Conservation (phyloP, 2,888 invertebrate species). For the Gasteruption jaculator region DNA sequence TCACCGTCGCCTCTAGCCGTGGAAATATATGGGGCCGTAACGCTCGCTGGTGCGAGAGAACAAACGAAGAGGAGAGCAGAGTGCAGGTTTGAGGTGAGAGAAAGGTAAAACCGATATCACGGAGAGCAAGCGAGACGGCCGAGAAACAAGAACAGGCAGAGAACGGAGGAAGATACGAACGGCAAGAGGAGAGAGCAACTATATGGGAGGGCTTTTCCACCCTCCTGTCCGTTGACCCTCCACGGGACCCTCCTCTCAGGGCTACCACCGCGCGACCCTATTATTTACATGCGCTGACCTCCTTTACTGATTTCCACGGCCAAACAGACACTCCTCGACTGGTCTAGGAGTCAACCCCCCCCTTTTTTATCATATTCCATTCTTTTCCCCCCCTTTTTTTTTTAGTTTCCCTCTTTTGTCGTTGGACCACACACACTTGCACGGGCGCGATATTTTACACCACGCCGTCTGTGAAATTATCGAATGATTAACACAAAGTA, state of each 20-base stretch:
- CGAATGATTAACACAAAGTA: too few species aligned
- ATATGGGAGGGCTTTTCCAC: conserved; percentile 17
- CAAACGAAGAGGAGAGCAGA: conserved; percentile 2
- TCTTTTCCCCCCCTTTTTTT: too few species aligned
- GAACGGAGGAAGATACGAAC: conserved; percentile 5
- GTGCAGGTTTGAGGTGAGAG: not conserved
- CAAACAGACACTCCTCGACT: conserved; percentile 30
- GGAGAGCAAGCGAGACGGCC: conserved; percentile 13
- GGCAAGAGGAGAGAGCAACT: conserved; percentile 11
- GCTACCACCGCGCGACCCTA: conserved; percentile 35
- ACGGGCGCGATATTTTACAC: too few species aligned
- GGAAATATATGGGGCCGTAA: conserved; percentile 41
- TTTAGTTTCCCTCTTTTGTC: too few species aligned
- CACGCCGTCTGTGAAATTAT: too few species aligned
- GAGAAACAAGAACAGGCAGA: conserved; percentile 6
- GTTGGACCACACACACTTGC: too few species aligned
- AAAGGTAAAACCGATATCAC: too few species aligned
- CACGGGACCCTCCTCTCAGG: conserved; percentile 28
- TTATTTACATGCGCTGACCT: conserved; percentile 44
- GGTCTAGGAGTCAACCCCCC: not conserved
- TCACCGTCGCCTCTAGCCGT: conserved; percentile 25
- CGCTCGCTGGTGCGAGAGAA: conserved; percentile 30
- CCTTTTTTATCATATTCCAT: too few species aligned
- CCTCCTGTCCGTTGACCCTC: conserved; percentile 33
- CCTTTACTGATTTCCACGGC: conserved; percentile 34